Evolutionary conservation across 1,140 invertebrate genomes (phyloP).

Genomic region (Danaus plexippus): DNA sequence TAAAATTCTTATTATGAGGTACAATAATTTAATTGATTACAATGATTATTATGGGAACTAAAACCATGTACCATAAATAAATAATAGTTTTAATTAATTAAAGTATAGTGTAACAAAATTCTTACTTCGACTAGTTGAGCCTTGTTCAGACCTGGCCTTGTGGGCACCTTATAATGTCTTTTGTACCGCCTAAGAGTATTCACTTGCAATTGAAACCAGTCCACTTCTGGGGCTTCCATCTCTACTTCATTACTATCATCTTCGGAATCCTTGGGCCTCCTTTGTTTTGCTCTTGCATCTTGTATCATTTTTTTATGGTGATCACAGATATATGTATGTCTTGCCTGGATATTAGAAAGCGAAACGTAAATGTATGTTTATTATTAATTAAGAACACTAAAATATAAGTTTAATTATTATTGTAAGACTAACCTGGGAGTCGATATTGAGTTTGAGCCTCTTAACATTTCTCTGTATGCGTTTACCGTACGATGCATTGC

Average conservation of each 20-base stretch:
- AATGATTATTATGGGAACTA: neutral
- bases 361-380: too few species aligned
- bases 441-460: constrained; percentile 90
- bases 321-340: constrained; percentile 97
- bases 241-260: constrained; percentile 92
- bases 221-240: constrained; percentile 91
- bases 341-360: constrained; percentile 74
- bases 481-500: constrained; percentile 97
- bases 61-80: too few species aligned
- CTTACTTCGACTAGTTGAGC: constrained; percentile 96
- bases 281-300: constrained; percentile 87
- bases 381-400: constrained; percentile 5
- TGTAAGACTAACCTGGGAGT: constrained; percentile 76
- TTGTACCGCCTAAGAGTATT: constrained; percentile 95
- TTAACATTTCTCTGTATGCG: constrained; percentile 96
- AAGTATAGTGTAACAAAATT: constrained; percentile 25
- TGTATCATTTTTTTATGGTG: constrained; percentile 96
- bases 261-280: constrained; percentile 91
- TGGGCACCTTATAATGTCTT: constrained; percentile 92
- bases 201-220: constrained; percentile 93
- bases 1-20: constrained; percentile 9
- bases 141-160: constrained; percentile 92
- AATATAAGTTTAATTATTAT: constrained; percentile 14
- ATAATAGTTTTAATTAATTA: neutral
- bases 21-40: neutral